phyloP scores from a whole-genome alignment of 2,797 vertebrate species.

The Sebastes minor region DNA sequence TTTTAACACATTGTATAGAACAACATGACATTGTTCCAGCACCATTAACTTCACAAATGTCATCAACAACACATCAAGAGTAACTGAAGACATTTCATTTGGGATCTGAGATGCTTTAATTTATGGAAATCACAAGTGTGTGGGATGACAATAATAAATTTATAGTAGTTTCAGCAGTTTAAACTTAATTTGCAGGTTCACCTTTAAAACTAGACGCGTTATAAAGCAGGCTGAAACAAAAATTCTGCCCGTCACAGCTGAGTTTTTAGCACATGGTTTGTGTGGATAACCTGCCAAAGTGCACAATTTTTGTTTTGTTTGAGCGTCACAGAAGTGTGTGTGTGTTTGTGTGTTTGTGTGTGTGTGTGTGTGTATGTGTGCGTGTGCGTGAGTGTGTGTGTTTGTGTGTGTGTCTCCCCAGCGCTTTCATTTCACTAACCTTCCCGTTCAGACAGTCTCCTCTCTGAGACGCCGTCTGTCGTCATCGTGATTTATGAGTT shows the following conservation, averaged over 20 bases:
- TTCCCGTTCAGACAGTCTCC: conserved; percentile 76
- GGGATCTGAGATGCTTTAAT: neutral
- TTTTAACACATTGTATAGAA: neutral
- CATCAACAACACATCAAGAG: neutral
- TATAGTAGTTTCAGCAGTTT: neutral
- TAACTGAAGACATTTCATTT: neutral
- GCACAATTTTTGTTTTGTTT: conserved; percentile 39
- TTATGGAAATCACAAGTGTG: neutral
- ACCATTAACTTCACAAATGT: neutral
- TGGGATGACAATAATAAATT: neutral
- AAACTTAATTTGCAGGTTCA: neutral
- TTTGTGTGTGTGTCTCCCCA: conserved; percentile 17
- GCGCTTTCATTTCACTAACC: conserved; percentile 71
- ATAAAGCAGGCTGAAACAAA: neutral
- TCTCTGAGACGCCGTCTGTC: conserved; percentile 74
- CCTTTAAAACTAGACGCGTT: neutral
- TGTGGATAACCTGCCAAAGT: conserved; percentile 25
- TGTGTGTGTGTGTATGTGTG: conserved; percentile 12
- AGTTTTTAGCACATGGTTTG: conserved; percentile 8
- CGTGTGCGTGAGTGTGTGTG: conserved; percentile 27
- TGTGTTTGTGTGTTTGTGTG: conserved; percentile 38
- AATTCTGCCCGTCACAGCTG: neutral
- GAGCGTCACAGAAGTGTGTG: conserved; percentile 23
- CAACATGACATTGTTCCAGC: neutral
- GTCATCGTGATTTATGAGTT: conserved; percentile 81